Evolutionary conservation across 1,140 invertebrate species (phyloP).

Genomic region (Nymphalis io): DNA sequence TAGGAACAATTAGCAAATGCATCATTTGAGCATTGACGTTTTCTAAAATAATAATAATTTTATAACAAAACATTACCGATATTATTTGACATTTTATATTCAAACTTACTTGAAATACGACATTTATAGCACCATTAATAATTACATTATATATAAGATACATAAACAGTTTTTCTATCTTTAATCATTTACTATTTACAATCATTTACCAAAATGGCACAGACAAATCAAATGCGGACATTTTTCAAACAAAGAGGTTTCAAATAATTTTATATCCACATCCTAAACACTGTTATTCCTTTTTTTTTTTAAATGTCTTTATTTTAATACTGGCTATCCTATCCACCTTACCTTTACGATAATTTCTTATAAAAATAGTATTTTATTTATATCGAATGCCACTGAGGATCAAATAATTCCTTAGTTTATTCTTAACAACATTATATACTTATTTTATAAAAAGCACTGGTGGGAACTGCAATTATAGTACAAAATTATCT

Average conservation of each 20-base stretch:
- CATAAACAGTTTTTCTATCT: constrained; percentile 15
- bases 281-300: no score
- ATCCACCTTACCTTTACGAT: neutral
- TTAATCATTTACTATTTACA: constrained; percentile 15
- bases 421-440: constrained; percentile 11
- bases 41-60: constrained; percentile 2
- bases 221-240: neutral
- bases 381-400: neutral
- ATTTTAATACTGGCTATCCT: no score
- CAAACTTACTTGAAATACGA: constrained; percentile 14
- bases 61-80: neutral
- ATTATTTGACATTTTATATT: neutral
- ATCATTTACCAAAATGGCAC: constrained; percentile 25
- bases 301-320: no score
- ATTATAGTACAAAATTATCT: constrained; percentile 16
- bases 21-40: constrained; percentile 26
- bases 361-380: neutral
- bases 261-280: no score
- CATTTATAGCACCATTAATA: constrained; percentile 26
- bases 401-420: neutral
- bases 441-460: constrained; percentile 25
- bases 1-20: constrained; percentile 29
- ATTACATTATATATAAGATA: constrained; percentile 15
- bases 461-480: constrained; percentile 37
- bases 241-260: neutral